phyloP scores from a whole-genome alignment of 2,113 vertebrate species.

The Tychaedon coryphoeus region DNA sequence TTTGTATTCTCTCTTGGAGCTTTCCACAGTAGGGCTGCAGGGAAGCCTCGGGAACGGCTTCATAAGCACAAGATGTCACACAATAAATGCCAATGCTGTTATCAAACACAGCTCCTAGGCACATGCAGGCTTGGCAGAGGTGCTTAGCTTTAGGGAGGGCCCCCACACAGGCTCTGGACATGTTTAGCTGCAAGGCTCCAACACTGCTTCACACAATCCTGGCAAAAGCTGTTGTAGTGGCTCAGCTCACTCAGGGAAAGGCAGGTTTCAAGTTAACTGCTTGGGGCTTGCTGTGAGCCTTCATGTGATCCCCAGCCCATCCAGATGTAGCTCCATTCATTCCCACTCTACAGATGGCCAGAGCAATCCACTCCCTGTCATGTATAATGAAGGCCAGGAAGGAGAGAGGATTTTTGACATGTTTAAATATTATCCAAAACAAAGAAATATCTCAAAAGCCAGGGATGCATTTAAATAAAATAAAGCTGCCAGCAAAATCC shows the following conservation, averaged over 20 bases:
- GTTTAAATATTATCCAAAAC: slow-evolving; percentile 45
- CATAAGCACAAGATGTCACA: not conserved
- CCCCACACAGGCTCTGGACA: not conserved
- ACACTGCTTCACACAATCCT: not conserved
- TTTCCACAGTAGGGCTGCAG: not conserved
- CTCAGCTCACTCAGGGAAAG: not conserved
- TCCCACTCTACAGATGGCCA: not conserved
- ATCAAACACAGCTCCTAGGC: not conserved
- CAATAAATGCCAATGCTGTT: not conserved
- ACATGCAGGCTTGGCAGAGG: not conserved
- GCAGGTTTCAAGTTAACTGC: not conserved
- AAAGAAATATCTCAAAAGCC: slow-evolving; percentile 48
- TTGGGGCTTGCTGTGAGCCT: not conserved
- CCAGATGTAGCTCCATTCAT: not conserved
- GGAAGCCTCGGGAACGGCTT: not conserved
- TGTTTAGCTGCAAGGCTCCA: not conserved
- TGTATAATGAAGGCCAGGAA: not conserved
- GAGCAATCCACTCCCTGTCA: not conserved
- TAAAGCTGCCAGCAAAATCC: slow-evolving; percentile 12
- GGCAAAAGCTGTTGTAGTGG: not conserved
- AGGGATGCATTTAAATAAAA: slow-evolving; percentile 49
- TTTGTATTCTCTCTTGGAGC: not conserved
- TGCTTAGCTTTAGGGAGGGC: not conserved
- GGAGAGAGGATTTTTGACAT: not conserved
- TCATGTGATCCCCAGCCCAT: not conserved